phyloP scores from a whole-genome alignment of 1,140 invertebrate species.

The Aphaenogaster ashmeadi region DNA sequence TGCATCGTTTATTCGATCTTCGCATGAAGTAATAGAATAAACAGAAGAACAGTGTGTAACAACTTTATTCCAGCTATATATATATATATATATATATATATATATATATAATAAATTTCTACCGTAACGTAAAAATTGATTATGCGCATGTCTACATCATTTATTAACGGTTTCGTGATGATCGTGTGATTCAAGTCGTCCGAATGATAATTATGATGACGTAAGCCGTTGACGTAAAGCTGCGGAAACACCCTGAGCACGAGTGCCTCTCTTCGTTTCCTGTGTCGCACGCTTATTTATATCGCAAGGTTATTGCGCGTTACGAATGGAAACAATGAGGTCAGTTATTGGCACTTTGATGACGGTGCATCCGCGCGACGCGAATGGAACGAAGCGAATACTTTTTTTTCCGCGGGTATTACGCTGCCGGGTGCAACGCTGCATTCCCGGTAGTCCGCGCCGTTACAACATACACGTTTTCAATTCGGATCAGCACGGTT shows the following conservation, averaged over 20 bases:
- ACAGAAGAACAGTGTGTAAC: background rate
- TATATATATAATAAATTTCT: background rate
- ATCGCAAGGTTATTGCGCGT: constrained; percentile 44
- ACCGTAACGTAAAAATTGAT: background rate
- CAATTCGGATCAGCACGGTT: constrained; percentile 48
- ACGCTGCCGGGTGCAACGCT: background rate
- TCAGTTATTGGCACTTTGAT: constrained; percentile 62
- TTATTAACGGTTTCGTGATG: constrained; percentile 1
- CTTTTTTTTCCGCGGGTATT: constrained; percentile 45
- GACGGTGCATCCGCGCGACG: constrained; percentile 37
- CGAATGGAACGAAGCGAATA: constrained; percentile 35
- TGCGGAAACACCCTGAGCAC: background rate
- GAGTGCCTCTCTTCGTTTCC: background rate
- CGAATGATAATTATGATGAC: background rate
- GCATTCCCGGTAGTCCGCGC: constrained; percentile 21
- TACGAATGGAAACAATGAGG: constrained; percentile 46
- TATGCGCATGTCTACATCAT: background rate
- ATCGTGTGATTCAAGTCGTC: background rate
- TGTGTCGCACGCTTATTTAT: constrained; percentile 33
- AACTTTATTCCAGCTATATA: background rate
- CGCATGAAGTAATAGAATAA: constrained; percentile 24
- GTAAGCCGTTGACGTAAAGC: constrained; percentile 8
- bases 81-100: no score
- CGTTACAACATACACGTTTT: constrained; percentile 34
- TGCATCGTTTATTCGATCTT: constrained; percentile 13